Evolutionary conservation across 2,888 invertebrate genomes (phyloP).

Genomic region (Anticlea derivata): DNA sequence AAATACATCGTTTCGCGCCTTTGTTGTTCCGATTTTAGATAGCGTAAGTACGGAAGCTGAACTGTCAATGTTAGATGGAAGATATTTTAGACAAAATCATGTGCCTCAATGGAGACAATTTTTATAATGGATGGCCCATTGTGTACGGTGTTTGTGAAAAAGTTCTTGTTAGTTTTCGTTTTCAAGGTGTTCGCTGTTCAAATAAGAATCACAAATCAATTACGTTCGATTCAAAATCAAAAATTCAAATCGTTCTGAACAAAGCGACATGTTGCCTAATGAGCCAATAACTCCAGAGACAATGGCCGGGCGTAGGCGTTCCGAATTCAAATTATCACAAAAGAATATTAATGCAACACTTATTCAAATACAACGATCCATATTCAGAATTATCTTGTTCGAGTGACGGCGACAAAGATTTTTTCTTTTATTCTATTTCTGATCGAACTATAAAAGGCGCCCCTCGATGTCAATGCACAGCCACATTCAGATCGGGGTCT

Average conservation of each 20-base stretch:
- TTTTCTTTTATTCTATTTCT: conserved; percentile 53
- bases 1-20: conserved; percentile 35
- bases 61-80: conserved; percentile 21
- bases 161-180: background rate
- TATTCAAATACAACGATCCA: conserved; percentile 80
- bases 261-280: conserved; percentile 77
- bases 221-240: conserved; percentile 77
- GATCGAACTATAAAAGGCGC: conserved; percentile 55
- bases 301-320: conserved; percentile 76
- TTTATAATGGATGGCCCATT: background rate
- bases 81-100: conserved; percentile 25
- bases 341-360: conserved; percentile 83
- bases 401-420: conserved; percentile 70
- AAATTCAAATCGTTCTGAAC: conserved; percentile 76
- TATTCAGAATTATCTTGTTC: conserved; percentile 79
- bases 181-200: conserved; percentile 31
- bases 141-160: background rate
- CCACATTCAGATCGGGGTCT: conserved; percentile 71
- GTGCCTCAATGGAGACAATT: background rate
- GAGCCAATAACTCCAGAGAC: conserved; percentile 82
- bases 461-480: conserved; percentile 60
- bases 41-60: conserved; percentile 27
- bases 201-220: conserved; percentile 62
- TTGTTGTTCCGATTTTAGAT: conserved; percentile 29
- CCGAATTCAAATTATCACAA: conserved; percentile 80